These are phyloP conservation scores for Platygyra sinensis DNA, from an alignment of 64 coral and sea anemone genomes.

Conservation along the genomic window DNA sequence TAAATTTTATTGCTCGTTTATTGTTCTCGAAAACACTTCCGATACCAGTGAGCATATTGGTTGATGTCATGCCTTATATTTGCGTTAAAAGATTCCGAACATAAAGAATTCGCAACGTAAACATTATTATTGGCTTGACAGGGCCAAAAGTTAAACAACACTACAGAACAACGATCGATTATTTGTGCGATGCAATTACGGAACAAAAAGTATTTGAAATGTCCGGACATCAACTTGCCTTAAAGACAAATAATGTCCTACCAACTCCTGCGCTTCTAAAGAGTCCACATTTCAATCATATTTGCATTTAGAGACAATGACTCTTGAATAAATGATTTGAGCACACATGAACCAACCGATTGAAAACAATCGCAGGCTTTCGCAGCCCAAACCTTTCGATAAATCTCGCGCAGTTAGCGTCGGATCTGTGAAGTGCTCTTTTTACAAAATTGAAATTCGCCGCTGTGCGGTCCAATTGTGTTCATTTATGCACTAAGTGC, in stretches of 20 bases:
- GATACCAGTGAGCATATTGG: too few species aligned
- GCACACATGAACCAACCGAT: constrained; percentile 21
- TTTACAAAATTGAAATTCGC: background rate
- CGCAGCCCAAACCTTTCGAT: background rate
- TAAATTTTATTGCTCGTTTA: too few species aligned
- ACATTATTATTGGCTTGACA: background rate
- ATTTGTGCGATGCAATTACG: background rate
- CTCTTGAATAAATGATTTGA: constrained; percentile 45
- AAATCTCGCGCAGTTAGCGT: background rate
- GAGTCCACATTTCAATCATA: constrained; percentile 30
- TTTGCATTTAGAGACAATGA: constrained; percentile 54
- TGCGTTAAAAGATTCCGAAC: background rate
- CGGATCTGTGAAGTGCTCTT: background rate
- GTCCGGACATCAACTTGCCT: background rate
- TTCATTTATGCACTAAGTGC: background rate
- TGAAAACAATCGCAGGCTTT: constrained; percentile 43
- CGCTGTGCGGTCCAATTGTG: background rate
- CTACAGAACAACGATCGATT: background rate
- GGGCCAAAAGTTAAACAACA: background rate
- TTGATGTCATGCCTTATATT: too few species aligned
- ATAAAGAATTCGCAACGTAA: background rate
- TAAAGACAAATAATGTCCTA: constrained; percentile 17
- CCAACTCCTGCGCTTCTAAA: constrained; percentile 24
- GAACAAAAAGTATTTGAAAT: constrained; percentile 12
- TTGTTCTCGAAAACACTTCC: too few species aligned